A percentile compares a stretch with the other conserved stretches of the same genome.
Evolutionary conservation across 2,113 vertebrate genomes (phyloP).

Genomic region (Platysteira castanea): DNA sequence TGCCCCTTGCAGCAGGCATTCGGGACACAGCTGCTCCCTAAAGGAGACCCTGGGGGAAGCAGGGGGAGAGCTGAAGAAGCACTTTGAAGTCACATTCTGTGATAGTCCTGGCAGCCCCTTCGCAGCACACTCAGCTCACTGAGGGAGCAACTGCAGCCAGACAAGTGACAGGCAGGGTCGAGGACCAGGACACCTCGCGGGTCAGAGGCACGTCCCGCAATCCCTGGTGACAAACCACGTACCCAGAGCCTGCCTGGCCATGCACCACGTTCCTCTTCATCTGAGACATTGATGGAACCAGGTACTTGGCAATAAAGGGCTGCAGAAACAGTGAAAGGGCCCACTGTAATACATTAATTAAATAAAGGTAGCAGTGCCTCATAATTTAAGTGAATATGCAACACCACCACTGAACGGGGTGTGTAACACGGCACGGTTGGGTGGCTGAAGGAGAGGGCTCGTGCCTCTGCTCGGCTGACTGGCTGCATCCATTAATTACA

Average conservation of each 20-base stretch:
- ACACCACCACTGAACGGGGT: rapidly evolving
- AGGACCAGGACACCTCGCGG: background rate
- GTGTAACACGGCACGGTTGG: background rate
- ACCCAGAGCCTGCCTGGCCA: background rate
- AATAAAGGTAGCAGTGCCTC: background rate
- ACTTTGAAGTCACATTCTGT: background rate
- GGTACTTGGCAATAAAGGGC: background rate
- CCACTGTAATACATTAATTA: background rate
- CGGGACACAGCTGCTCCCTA: background rate
- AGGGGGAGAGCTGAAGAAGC: background rate
- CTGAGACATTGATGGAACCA: background rate
- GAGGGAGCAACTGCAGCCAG: background rate
- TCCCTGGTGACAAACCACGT: rapidly evolving
- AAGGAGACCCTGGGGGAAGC: rapidly evolving
- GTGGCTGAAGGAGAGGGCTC: background rate
- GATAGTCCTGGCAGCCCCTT: background rate
- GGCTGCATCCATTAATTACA: background rate
- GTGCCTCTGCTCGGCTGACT: background rate
- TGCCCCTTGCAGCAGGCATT: rapidly evolving
- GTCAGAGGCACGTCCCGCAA: background rate
- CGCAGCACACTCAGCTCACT: background rate
- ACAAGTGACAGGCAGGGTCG: background rate
- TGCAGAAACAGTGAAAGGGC: background rate
- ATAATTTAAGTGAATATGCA: background rate
- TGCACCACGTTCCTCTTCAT: background rate